Percentiles rank a stretch among this genome's conserved stretches.
Evolutionary conservation across 2,797 vertebrate genomes (phyloP).

Genomic region (Tauraco hartlaubi): DNA sequence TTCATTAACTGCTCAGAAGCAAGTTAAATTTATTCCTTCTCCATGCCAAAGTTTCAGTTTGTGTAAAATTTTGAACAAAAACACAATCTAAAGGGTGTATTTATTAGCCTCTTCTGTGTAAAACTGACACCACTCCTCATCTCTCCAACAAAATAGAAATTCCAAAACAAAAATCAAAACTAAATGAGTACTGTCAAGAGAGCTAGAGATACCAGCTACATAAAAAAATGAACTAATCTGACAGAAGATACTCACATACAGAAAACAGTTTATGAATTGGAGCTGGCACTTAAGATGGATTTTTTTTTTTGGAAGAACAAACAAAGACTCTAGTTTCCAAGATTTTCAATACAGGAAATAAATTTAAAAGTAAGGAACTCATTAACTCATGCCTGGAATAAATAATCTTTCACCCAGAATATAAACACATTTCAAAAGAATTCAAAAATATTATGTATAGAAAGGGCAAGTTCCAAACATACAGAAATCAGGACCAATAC

Average conservation of each 20-base stretch:
- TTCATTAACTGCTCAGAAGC: not conserved
- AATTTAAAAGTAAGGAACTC: constrained; percentile 18
- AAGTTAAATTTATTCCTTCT: not conserved
- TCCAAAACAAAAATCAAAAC: not conserved
- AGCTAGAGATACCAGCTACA: not conserved
- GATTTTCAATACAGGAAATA: not conserved
- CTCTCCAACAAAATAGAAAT: not conserved
- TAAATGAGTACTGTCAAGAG: not conserved
- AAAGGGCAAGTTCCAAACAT: not conserved
- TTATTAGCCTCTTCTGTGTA: not conserved
- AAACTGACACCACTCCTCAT: not conserved
- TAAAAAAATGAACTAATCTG: not conserved
- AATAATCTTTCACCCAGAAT: not conserved
- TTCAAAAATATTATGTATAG: constrained; percentile 16
- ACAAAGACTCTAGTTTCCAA: not conserved
- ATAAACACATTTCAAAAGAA: not conserved
- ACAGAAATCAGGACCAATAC: not conserved
- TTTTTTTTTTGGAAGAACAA: not conserved
- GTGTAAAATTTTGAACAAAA: not conserved
- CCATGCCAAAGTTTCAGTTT: not conserved
- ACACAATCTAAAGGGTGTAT: not conserved
- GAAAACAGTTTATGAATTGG: not conserved
- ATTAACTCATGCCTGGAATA: constrained; percentile 24
- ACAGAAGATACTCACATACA: not conserved
- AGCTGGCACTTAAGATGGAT: not conserved